Conservation (phyloP, 2,113 vertebrate species). For the Thoracochromis brauschi region DNA sequence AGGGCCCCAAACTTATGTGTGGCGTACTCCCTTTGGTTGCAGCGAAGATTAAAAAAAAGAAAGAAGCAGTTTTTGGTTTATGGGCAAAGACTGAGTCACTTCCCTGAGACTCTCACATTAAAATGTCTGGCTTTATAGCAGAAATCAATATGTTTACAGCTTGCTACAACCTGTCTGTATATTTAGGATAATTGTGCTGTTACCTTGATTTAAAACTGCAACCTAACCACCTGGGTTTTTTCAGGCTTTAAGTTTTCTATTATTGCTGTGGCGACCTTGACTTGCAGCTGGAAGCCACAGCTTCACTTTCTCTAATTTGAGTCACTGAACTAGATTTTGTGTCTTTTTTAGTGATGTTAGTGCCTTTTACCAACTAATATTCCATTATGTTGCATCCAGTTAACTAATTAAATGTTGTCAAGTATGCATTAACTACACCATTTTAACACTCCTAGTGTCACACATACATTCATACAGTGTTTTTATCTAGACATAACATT, state of each 20-base stretch:
- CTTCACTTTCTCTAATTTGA: neutral
- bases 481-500: rapidly evolving
- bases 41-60: neutral
- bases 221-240: neutral
- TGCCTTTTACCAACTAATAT: neutral
- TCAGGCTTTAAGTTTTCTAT: neutral
- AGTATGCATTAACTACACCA: neutral
- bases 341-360: neutral
- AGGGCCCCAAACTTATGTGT: neutral
- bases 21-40: neutral
- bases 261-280: neutral
- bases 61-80: neutral
- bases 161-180: neutral
- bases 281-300: neutral
- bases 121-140: neutral
- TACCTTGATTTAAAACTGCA: neutral
- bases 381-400: neutral
- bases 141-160: neutral
- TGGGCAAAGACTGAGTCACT: neutral
- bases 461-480: neutral
- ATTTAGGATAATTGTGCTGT: neutral
- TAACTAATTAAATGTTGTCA: neutral
- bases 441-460: neutral
- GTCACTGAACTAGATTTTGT: neutral
- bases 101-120: neutral